A percentile compares a stretch with the other conserved stretches of the same genome.
phyloP scores from a whole-genome alignment of 2,113 vertebrate genomes.

The Mystacornis crossleyi region DNA sequence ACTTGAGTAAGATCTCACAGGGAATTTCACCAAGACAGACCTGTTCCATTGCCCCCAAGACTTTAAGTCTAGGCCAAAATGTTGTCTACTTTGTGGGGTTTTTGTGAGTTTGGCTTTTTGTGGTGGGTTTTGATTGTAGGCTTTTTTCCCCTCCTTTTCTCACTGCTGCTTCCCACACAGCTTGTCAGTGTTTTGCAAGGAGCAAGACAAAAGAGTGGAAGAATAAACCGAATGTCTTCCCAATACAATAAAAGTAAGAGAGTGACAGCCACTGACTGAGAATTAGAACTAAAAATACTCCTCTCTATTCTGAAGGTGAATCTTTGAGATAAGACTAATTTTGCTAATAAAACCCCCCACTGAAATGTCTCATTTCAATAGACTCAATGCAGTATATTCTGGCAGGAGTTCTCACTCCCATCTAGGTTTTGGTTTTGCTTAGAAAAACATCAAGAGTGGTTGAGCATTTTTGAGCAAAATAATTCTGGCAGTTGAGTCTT shows the following conservation, averaged over 20 bases:
- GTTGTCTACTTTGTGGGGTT: accelerated
- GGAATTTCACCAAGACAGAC: not conserved
- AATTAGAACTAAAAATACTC: not conserved
- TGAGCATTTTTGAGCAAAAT: not conserved
- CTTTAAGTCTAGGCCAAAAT: not conserved
- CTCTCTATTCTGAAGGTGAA: not conserved
- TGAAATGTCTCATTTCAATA: not conserved
- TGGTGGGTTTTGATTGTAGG: not conserved
- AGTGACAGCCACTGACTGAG: not conserved
- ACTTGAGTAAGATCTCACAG: not conserved
- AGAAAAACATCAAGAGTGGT: not conserved
- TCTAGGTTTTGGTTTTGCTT: not conserved
- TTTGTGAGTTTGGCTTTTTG: not conserved
- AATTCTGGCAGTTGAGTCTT: not conserved
- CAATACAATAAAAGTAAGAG: not conserved
- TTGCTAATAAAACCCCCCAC: not conserved
- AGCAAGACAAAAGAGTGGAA: not conserved
- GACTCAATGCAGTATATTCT: not conserved
- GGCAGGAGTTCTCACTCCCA: not conserved
- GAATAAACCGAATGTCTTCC: not conserved
- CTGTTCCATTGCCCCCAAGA: not conserved
- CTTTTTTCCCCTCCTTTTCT: not conserved
- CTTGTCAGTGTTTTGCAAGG: not conserved
- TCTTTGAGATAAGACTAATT: not conserved
- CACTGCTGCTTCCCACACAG: not conserved